Percentiles rank a stretch among this genome's conserved stretches.
Conservation (phyloP, 2,888 invertebrate genomes). For the Conus canariensis region DNA sequence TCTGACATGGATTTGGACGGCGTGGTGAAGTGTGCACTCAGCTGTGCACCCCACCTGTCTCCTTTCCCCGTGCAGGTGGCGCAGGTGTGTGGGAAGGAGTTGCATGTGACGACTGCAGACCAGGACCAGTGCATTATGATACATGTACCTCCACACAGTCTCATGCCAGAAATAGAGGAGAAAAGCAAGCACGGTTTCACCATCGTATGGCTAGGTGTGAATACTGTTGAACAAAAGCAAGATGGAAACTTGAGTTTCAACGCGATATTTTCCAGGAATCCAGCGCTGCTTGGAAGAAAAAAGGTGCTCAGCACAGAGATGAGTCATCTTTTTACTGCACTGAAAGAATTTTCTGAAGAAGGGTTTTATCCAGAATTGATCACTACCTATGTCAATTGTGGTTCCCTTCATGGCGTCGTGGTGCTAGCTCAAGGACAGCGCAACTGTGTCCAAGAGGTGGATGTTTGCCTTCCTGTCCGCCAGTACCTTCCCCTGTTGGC, state of each 20-base stretch:
- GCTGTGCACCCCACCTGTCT: constrained; percentile 51
- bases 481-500: constrained; percentile 11
- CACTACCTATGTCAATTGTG: neutral
- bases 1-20: constrained; percentile 71
- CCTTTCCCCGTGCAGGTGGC: constrained; percentile 46
- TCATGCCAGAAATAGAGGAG: constrained; percentile 43
- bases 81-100: constrained; percentile 22
- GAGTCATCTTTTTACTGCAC: neutral
- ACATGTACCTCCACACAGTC: constrained; percentile 48
- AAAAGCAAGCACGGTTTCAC: constrained; percentile 52
- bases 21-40: constrained; percentile 67
- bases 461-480: neutral
- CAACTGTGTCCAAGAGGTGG: neutral
- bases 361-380: constrained; percentile 26
- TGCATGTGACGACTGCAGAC: constrained; percentile 53
- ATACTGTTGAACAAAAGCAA: constrained; percentile 42
- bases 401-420: neutral
- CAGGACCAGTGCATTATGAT: constrained; percentile 56
- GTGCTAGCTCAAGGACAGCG: neutral
- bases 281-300: neutral
- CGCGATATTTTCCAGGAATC: constrained; percentile 13
- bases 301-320: neutral
- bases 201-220: constrained; percentile 53
- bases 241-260: neutral
- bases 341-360: neutral